phyloP scores from a whole-genome alignment of 2,888 invertebrate genomes.

The Rosalia funebris region DNA sequence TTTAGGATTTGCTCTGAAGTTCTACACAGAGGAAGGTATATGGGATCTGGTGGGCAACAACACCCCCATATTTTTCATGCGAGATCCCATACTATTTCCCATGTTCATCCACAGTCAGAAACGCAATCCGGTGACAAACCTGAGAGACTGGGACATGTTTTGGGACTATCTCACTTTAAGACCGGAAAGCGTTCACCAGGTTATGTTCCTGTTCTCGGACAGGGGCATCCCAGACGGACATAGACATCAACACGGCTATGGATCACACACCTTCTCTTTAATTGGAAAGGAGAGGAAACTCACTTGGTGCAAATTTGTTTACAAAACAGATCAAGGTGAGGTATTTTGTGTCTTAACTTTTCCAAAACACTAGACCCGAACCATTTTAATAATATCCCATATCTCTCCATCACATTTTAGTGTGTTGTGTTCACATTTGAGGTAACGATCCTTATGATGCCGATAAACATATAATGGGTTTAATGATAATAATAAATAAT shows the following conservation, averaged over 20 bases:
- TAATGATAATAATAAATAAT: no score
- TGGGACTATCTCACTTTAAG: constrained; percentile 92
- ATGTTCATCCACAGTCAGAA: constrained; percentile 96
- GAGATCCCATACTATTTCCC: constrained; percentile 88
- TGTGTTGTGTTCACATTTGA: no score
- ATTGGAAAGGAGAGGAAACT: constrained; percentile 68
- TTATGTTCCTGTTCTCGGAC: constrained; percentile 81
- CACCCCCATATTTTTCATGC: constrained; percentile 90
- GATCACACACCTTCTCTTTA: constrained; percentile 90
- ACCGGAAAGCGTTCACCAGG: constrained; percentile 85
- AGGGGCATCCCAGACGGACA: constrained; percentile 89
- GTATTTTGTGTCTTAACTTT: no score
- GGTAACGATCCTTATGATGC: no score
- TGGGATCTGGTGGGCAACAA: constrained; percentile 96
- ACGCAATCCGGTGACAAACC: constrained; percentile 87
- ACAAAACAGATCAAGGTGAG: constrained; percentile 84
- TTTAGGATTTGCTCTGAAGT: constrained; percentile 89
- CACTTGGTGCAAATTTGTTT: constrained; percentile 80
- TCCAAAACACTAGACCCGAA: no score
- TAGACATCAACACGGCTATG: constrained; percentile 92
- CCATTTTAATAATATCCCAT: no score
- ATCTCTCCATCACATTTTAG: no score
- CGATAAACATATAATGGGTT: no score
- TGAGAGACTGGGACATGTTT: constrained; percentile 91
- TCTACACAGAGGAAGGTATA: constrained; percentile 88